Evolutionary conservation across 2,797 vertebrate genomes (phyloP).

Genomic region (Enoplosus armatus): DNA sequence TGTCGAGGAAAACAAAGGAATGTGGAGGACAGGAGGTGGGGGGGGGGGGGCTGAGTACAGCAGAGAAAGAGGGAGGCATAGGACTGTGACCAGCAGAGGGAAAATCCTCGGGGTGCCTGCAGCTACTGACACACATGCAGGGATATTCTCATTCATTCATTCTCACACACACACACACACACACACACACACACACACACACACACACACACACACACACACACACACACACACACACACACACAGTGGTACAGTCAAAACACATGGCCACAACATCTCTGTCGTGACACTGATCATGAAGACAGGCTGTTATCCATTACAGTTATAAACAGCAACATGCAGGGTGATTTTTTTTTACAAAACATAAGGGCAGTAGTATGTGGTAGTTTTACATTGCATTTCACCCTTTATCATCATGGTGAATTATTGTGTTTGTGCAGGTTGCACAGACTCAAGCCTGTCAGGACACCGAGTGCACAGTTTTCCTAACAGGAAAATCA

Average conservation of each 20-base stretch:
- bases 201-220: no score
- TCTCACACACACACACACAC: background rate
- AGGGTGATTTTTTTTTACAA: no score
- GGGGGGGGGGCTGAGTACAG: background rate
- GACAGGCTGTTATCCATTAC: no score
- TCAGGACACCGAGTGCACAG: background rate
- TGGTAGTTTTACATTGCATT: background rate
- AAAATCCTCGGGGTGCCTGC: conserved; percentile 35
- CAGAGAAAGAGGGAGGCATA: background rate
- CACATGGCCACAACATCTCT: no score
- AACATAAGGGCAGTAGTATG: no score
- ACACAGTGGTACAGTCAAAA: no score
- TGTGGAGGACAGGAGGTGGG: conserved; percentile 25
- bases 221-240: background rate
- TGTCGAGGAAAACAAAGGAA: conserved; percentile 59
- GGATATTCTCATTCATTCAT: background rate
- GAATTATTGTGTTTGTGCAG: background rate
- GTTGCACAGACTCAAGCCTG: background rate
- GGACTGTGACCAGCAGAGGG: conserved; percentile 42
- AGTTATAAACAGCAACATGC: no score
- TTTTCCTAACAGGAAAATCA: no score
- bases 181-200: background rate
- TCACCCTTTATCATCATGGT: background rate
- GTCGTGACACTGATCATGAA: no score
- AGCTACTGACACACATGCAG: conserved; percentile 33